These are phyloP conservation scores for Catharus ustulatus DNA, from an alignment of 2,797 vertebrate genomes.

Conservation along the genomic window DNA sequence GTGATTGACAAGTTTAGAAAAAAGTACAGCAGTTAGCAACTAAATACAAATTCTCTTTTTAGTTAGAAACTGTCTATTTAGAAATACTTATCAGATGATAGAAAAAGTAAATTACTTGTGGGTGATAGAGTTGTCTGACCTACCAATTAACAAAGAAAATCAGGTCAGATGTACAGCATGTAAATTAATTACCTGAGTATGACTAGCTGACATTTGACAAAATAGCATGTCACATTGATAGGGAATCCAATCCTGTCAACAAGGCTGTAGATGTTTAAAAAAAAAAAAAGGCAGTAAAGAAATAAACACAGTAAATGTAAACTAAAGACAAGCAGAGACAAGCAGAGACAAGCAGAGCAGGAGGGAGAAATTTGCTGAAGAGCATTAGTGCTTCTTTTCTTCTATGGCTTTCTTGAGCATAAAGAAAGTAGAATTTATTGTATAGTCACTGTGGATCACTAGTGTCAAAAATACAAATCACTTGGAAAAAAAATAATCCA, in stretches of 20 bases:
- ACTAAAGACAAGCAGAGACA: not conserved
- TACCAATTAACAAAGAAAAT: conserved; percentile 44
- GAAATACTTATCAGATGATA: conserved; percentile 13
- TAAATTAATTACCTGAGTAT: conserved; percentile 54
- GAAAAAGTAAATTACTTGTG: conserved; percentile 3
- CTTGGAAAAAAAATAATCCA: not conserved
- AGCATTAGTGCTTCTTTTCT: not conserved
- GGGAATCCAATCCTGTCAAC: not conserved
- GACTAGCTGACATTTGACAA: conserved; percentile 38
- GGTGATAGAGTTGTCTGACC: conserved; percentile 22
- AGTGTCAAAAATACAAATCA: not conserved
- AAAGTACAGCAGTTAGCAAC: not conserved
- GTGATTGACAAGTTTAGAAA: not conserved
- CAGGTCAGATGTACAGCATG: conserved; percentile 5
- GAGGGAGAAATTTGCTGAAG: not conserved
- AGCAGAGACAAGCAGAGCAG: not conserved
- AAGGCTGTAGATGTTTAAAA: not conserved
- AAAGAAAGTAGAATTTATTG: not conserved
- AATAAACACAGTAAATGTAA: not conserved
- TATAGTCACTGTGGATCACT: not conserved
- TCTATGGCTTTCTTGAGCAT: not conserved
- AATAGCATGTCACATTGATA: not conserved
- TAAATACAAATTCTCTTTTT: not conserved
- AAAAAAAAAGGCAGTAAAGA: not conserved
- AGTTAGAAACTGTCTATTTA: conserved; percentile 8